These are phyloP conservation scores for Sylvilagus bachmani DNA, from an alignment of 2,113 vertebrate species.

Conservation along the genomic window DNA sequence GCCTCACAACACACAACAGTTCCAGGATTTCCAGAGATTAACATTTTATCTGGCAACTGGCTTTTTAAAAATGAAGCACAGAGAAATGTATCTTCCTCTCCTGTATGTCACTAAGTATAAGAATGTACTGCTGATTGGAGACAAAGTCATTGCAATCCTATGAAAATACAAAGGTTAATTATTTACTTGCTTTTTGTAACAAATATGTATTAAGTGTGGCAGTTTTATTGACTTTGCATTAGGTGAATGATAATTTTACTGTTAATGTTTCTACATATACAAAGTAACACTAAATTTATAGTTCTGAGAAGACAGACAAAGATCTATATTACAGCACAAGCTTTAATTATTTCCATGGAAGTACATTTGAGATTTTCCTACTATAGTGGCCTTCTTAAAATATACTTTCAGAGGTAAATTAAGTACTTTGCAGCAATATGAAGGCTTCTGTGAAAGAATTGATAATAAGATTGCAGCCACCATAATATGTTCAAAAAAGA, in stretches of 20 bases:
- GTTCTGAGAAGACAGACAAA: conserved; percentile 1
- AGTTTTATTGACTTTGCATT: neutral
- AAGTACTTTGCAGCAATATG: neutral
- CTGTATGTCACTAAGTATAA: neutral
- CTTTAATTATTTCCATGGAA: conserved; percentile 13
- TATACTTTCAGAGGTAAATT: neutral
- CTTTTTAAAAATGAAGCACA: neutral
- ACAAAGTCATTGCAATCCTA: neutral
- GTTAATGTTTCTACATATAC: neutral
- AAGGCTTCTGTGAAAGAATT: neutral
- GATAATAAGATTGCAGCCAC: neutral
- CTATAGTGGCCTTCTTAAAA: neutral
- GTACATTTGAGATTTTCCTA: neutral
- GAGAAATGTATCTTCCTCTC: neutral
- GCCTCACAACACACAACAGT: neutral
- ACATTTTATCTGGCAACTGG: neutral
- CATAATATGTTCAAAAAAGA: neutral
- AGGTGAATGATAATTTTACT: neutral
- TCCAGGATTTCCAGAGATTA: neutral
- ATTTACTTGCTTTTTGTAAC: neutral
- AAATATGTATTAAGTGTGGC: neutral
- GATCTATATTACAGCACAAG: neutral
- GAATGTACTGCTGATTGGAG: neutral
- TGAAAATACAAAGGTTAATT: neutral
- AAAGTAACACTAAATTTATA: neutral